phyloP scores from a whole-genome alignment of 2,888 invertebrate genomes.

The Dasysyrphus albostriatus region DNA sequence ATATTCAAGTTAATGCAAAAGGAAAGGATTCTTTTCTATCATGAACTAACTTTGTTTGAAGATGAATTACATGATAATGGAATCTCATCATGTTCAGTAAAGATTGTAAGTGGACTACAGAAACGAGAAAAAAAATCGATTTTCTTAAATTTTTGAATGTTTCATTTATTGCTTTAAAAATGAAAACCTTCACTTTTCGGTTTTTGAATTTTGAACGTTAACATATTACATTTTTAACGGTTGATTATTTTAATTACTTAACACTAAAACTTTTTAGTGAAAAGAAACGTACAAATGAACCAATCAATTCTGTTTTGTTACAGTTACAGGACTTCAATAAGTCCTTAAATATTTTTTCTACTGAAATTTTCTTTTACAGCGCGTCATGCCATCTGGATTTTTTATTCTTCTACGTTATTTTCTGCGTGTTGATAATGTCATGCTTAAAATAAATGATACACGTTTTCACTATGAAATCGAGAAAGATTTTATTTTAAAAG shows the following conservation, averaged over 20 bases:
- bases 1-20: constrained; percentile 93
- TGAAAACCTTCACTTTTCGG: too few species aligned
- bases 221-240: too few species aligned
- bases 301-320: too few species aligned
- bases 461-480: constrained; percentile 92
- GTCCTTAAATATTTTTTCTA: too few species aligned
- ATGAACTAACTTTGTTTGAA: constrained; percentile 97
- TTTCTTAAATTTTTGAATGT: too few species aligned
- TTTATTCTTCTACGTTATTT: constrained; percentile 96
- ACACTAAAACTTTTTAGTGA: too few species aligned
- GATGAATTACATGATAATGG: constrained; percentile 99
- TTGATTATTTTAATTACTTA: too few species aligned
- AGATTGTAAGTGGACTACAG: constrained; percentile 90
- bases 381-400: constrained; percentile 98
- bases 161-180: too few species aligned
- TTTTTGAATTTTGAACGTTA: too few species aligned
- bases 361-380: constrained; percentile 85
- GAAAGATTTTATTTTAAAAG: constrained; percentile 91
- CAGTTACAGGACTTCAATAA: too few species aligned
- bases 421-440: constrained; percentile 96
- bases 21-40: constrained; percentile 97
- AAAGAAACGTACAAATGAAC: too few species aligned
- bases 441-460: constrained; percentile 95
- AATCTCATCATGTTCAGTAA: constrained; percentile 93
- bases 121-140: too few species aligned